Conservation (phyloP, 2,888 invertebrate genomes). For the Argyresthia goedartella region DNA sequence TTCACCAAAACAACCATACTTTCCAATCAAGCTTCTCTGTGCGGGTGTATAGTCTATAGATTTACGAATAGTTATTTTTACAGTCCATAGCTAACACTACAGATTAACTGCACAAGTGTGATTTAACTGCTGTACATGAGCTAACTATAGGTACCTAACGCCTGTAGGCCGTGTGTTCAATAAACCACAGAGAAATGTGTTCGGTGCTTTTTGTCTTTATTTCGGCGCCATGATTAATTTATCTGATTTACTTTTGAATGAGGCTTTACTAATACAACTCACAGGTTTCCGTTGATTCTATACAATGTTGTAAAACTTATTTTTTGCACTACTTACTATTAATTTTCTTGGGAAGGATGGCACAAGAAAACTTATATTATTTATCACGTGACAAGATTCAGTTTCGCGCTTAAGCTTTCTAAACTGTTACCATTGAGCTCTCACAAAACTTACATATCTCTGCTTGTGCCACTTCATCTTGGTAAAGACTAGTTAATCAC, state of each 20-base stretch:
- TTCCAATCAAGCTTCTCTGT: constrained; percentile 1
- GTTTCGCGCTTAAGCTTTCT: no score
- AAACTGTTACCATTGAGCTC: no score
- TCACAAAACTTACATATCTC: no score
- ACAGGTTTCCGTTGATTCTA: not conserved
- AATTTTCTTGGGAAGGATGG: no score
- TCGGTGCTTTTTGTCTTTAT: constrained; percentile 8
- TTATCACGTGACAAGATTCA: no score
- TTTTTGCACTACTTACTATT: not conserved
- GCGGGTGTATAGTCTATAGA: constrained; percentile 1
- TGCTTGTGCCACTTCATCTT: no score
- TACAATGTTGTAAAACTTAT: not conserved
- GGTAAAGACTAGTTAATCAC: no score
- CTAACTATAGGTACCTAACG: not conserved
- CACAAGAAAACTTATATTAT: no score
- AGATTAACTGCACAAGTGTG: constrained; percentile 7
- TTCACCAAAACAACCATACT: no score
- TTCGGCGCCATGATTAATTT: not conserved
- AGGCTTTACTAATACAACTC: no score
- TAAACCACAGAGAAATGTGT: constrained; percentile 7
- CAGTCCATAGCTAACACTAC: constrained; percentile 1
- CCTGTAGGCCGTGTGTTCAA: not conserved
- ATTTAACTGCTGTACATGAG: constrained; percentile 8
- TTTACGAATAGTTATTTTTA: not conserved
- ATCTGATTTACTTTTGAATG: not conserved